Percentiles rank a stretch among this genome's conserved stretches.
Conservation (phyloP, 2,113 vertebrate species). For the Ondatra zibethicus region DNA sequence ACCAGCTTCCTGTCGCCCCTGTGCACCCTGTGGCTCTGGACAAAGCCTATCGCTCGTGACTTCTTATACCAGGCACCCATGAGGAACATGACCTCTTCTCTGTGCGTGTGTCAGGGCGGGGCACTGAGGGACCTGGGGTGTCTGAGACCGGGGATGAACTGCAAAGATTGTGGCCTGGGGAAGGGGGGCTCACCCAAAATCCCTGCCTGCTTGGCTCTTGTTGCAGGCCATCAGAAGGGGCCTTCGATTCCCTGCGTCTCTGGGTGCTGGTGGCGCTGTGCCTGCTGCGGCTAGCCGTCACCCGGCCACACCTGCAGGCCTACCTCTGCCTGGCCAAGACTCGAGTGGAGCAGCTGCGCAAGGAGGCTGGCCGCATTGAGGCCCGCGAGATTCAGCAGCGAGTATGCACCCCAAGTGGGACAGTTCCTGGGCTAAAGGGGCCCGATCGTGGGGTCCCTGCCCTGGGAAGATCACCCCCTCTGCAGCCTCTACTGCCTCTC, state of each 20-base stretch:
- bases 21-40: conserved; percentile 92
- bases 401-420: conserved; percentile 78
- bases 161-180: background rate
- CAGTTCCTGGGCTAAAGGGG: background rate
- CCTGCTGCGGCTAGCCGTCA: conserved; percentile 88
- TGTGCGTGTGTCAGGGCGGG: conserved; percentile 86
- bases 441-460: background rate
- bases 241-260: conserved; percentile 91
- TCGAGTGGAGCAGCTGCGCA: conserved; percentile 94
- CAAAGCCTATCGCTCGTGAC: conserved; percentile 94
- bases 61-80: conserved; percentile 91
- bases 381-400: conserved; percentile 94
- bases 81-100: conserved; percentile 87
- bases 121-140: background rate
- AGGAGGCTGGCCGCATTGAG: conserved; percentile 93
- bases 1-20: conserved; percentile 93
- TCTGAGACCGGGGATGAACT: background rate
- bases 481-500: background rate
- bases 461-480: background rate
- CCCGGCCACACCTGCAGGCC: conserved; percentile 94
- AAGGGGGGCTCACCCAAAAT: background rate
- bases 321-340: conserved; percentile 94
- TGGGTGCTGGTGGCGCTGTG: conserved; percentile 92
- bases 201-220: background rate
- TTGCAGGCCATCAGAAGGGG: conserved; percentile 89